Base-by-base conservation (phyloP, 2,888 invertebrate genomes). In the Zaprionus obscuricornis region DNA sequence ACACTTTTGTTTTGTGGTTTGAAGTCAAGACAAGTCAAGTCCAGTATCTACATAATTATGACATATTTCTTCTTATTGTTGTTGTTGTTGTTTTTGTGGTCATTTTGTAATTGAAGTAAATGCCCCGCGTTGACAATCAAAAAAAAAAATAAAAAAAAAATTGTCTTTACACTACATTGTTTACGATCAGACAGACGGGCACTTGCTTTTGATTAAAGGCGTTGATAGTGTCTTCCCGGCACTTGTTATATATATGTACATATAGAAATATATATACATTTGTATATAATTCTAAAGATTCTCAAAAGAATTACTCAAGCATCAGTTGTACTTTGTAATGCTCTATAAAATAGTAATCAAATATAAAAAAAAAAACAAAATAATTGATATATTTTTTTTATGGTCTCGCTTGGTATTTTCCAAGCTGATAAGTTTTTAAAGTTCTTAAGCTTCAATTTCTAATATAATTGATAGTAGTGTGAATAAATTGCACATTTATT, bases 21-120 rank as follows among this genome's bases (percentile, higher is more conserved):
- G 2, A 37, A 27, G 37, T 37, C 42, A 42, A 36, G 45, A 14
- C 36, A 14, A 49, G 33, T 63, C 54, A 64, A 64, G 58, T 45
- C 17, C 71, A n/a, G n/a, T n/a, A n/a, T n/a, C n/a, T n/a, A n/a
- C n/a, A 52, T 65, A 75, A 85, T 79, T 78, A 83, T 69, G 79
- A 50, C 54, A 69, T 69, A 71, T 50, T 26, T 34, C 13, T 11
- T 39, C 18, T 31, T 22, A 14, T 27, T 1, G 16, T 47, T 42
- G 34, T 52, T 50, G 22, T 46, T 74, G 54, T 55, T 58, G 46
- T 59, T 60, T 47, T 46, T 59, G 37, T 59, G 45, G 66, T 55
- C 67, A 67, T 74, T 74, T 71, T 63, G 60, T 78, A 82, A 85
- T 78, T 85, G 60, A 79, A 75, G 45, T 50, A 58, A 74, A 55